Percentiles rank a stretch among this genome's conserved stretches.
Evolutionary conservation across 1,140 invertebrate species (phyloP).

Genomic region (Drosophila sproati): DNA sequence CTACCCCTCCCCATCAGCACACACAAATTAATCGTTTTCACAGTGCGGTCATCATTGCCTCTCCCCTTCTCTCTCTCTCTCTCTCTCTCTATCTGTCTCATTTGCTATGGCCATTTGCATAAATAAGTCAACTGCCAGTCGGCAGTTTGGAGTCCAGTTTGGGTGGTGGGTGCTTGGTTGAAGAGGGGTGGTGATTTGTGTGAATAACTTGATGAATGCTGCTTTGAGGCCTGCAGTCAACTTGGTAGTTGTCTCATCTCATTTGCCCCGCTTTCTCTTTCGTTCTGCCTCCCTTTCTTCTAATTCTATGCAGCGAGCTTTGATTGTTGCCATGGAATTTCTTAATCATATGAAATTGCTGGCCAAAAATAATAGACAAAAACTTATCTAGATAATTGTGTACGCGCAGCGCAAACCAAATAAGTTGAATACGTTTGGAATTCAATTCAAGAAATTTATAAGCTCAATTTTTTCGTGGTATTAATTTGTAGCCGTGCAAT

Average conservation of each 20-base stretch:
- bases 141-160: conserved; percentile 42
- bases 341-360: conserved; percentile 11
- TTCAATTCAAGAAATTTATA: too few relatives aligned
- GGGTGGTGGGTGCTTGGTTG: background rate
- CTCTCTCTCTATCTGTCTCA: conserved; percentile 59
- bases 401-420: background rate
- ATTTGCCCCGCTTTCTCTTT: conserved; percentile 33
- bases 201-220: conserved; percentile 78
- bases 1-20: conserved; percentile 30
- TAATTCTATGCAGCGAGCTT: background rate
- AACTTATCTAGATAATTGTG: background rate
- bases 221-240: conserved; percentile 27
- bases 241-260: conserved; percentile 31
- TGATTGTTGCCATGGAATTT: conserved; percentile 16
- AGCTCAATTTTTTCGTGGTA: too few relatives aligned
- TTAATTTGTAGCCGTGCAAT: too few relatives aligned
- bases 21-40: conserved; percentile 78
- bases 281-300: background rate
- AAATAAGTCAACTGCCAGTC: conserved; percentile 77
- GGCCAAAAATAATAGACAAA: background rate
- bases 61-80: background rate
- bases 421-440: background rate
- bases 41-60: conserved; percentile 58
- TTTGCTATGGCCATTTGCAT: conserved; percentile 82
- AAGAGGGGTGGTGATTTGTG: conserved; percentile 58